Base-by-base conservation (phyloP, 2,113 vertebrate genomes). In the Myotis yumanensis region DNA sequence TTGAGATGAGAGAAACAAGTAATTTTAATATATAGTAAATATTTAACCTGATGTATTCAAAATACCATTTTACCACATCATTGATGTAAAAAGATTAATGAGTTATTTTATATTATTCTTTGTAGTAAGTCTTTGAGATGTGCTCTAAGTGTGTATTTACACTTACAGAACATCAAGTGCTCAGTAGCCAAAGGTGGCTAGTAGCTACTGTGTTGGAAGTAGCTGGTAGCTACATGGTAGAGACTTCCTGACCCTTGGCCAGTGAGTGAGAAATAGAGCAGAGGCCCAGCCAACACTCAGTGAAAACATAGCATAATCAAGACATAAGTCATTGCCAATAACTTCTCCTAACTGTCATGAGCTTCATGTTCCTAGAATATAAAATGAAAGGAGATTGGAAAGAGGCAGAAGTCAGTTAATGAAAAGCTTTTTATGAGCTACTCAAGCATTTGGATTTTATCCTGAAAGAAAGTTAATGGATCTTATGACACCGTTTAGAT, bases 381-480 rank as follows among this genome's bases (percentile, higher is more conserved):
- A 32, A 92, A 87, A 66, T 4, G 43, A 20, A 84, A 66, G 14
- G 10, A 92, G 43, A 40, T 40, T 95, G 68, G 43, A 72, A 87
- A 97, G 22, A 84, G 10, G 71, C 64, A 80, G 30, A 11, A 64
- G 71, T 82, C 59, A 52, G 77, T 83, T 30, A 76, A 91, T 20
- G 30, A 85, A 59, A 80, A 57, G 72, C 46, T 59, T 91, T 86
- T 94, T 84, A 87, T 76, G 76, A 94, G 54, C 80, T 72, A 51
- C 48, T 86, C 37, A 66, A 46, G 57, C 43, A 71, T 75, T 91
- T 88, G 86, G 83, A 90, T 94, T 95, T 81, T 83, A 83, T 92
- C 43, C 92, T 64, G 14, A 93, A 95, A 59, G 43, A 85, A 75
- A n/a, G 25, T 43, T 48, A 68, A 62, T 81, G 52, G 51, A 23